Evolutionary conservation across 2,888 invertebrate species (phyloP), one percentile per base, ranked within the genome.

Genomic region (Epinotia bilunana): DNA sequence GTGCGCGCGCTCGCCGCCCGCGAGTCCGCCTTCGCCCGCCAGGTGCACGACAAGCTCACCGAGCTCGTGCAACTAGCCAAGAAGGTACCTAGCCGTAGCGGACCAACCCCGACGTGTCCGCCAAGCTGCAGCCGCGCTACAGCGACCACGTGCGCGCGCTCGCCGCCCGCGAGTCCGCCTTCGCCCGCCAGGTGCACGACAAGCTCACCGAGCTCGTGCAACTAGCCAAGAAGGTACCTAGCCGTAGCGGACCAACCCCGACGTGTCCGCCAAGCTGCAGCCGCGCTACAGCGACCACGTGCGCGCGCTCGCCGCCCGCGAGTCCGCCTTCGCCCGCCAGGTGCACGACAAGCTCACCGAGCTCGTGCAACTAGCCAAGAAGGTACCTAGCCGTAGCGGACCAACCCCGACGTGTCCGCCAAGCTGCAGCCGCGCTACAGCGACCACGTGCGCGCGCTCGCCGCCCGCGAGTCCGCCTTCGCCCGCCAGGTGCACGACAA

Each of bases 1-100:
- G 95, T 98, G 91, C 97, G 97, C 78, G 95, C 96, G 67, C 97
- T 97, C 94, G 97, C 97, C 39, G 97, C 97, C 23, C 20, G 58
- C 20, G 20, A 58, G 58, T 23, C 58, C 58, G 58, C 20, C 58
- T 58, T 58, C 58, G 58, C 58, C 4, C 23, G 23, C 23, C 58
- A 58, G 23, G 58, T 58, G 58, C 58, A 58, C 58, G 58, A 58
- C 58, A 23, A 20, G 23, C 58, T 58, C 58, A 58, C 58, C 23
- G 58, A 58, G 12, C 58, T 58, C 58, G 58, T 58, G 58, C 58
- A 58, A 13, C 58, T 20, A 12, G 58, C 58, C 20, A 58, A 58
- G 58, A 58, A 58, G 58, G 58, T 58, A 12, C 11, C n/a, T 12
- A n/a, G 84, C 46, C 3, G 13, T 11, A 46, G 46, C 11, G 3